These are phyloP conservation scores for Chymomyza amoena DNA, from an alignment of 2,888 invertebrate genomes.

Conservation along the genomic window DNA sequence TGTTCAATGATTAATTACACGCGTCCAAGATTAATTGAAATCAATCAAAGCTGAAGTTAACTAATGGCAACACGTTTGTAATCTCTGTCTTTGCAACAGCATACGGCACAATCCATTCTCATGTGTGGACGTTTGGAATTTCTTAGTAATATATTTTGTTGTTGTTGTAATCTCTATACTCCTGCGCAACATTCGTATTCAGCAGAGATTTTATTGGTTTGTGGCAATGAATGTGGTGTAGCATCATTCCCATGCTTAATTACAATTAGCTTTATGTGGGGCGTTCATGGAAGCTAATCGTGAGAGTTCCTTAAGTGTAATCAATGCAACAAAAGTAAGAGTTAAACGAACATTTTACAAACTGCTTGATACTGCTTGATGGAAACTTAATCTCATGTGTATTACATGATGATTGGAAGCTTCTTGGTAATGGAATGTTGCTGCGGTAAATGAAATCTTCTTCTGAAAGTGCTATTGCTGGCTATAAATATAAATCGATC, in stretches of 20 bases:
- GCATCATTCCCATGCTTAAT: constrained; percentile 62
- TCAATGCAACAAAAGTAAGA: neutral
- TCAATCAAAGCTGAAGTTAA: constrained; percentile 79
- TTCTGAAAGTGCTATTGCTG: no score
- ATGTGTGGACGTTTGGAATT: constrained; percentile 31
- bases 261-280: constrained; percentile 48
- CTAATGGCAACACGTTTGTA: constrained; percentile 78
- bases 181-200: constrained; percentile 32
- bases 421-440: no score
- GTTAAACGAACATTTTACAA: neutral
- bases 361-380: no score
- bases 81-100: constrained; percentile 43
- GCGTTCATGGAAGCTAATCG: neutral
- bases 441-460: no score
- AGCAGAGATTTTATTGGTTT: constrained; percentile 43
- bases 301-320: neutral
- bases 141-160: neutral
- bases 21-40: constrained; percentile 79
- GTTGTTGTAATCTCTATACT: neutral
- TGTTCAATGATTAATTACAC: constrained; percentile 79
- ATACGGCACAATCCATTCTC: constrained; percentile 20
- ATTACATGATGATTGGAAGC: no score
- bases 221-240: neutral
- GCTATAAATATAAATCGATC: no score
- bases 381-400: neutral